Conservation (phyloP, 2,797 vertebrate genomes). For the Cyprinodon diabolis region DNA sequence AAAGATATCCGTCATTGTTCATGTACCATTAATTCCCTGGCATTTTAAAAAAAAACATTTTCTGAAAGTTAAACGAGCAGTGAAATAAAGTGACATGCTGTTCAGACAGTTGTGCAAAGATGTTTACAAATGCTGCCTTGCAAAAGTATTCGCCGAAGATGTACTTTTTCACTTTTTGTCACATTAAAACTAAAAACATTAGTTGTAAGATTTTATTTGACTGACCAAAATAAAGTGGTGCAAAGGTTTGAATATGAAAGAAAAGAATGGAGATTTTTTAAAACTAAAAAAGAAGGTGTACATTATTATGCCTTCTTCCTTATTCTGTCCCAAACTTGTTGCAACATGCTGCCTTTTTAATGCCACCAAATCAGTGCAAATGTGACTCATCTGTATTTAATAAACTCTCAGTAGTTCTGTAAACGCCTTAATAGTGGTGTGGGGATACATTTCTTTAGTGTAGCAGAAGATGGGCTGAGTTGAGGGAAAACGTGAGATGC, state of each 20-base stretch:
- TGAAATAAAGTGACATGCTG: conserved; percentile 46
- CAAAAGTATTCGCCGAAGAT: background rate
- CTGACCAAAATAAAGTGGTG: background rate
- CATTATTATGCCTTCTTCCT: too few species aligned
- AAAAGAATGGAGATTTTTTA: background rate
- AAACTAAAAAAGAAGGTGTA: too few species aligned
- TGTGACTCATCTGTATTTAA: too few species aligned
- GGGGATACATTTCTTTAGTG: too few species aligned
- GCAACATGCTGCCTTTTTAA: too few species aligned
- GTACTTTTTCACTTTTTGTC: background rate
- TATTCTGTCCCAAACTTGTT: too few species aligned
- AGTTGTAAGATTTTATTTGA: background rate
- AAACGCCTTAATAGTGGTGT: too few species aligned
- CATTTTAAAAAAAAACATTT: conserved; percentile 45
- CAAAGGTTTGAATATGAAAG: background rate
- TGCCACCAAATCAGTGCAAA: too few species aligned
- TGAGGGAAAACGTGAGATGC: too few species aligned
- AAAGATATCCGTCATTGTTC: conserved; percentile 58
- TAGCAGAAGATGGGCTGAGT: too few species aligned
- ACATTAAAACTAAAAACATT: background rate
- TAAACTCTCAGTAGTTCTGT: too few species aligned
- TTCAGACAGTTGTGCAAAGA: conserved; percentile 64
- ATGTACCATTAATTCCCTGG: conserved; percentile 44
- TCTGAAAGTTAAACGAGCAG: conserved; percentile 44
- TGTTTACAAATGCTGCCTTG: conserved; percentile 31